Percentiles rank a stretch among this genome's conserved stretches.
phyloP scores from a whole-genome alignment of 2,888 invertebrate genomes.

The Lymantria monacha region DNA sequence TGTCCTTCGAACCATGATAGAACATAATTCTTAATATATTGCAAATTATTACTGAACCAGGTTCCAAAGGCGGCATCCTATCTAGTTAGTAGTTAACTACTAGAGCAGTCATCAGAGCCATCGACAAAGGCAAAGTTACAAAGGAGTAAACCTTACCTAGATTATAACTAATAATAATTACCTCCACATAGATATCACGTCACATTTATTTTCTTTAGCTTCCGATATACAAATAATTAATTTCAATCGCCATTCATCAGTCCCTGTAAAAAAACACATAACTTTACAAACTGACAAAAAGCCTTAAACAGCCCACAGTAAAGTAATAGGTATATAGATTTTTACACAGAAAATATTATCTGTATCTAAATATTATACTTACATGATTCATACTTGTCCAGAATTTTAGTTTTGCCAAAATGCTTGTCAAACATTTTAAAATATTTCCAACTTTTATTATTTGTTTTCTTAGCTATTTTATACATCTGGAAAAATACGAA shows the following conservation, averaged over 20 bases:
- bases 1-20: too few species aligned
- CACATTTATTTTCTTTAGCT: conserved; percentile 54
- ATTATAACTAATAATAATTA: conserved; percentile 29
- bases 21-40: too few species aligned
- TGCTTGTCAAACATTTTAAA: conserved; percentile 73
- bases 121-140: too few species aligned
- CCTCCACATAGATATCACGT: conserved; percentile 67
- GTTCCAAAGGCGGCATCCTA: too few species aligned
- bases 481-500: conserved; percentile 53
- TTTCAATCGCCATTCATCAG: conserved; percentile 69
- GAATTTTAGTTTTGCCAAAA: conserved; percentile 57
- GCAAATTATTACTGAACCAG: too few species aligned
- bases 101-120: too few species aligned
- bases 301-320: too few species aligned
- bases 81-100: too few species aligned
- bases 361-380: conserved; percentile 37
- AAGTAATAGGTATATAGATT: too few species aligned
- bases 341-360: too few species aligned
- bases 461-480: conserved; percentile 66
- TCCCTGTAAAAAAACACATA: conserved; percentile 52
- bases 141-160: too few species aligned
- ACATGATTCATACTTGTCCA: conserved; percentile 76
- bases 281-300: background rate
- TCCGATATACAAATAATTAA: conserved; percentile 60
- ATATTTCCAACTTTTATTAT: conserved; percentile 68